Evolutionary conservation across 2,888 invertebrate species (phyloP), one percentile per base, ranked within the genome.

Genomic region (Leptopilina drosophilae): DNA sequence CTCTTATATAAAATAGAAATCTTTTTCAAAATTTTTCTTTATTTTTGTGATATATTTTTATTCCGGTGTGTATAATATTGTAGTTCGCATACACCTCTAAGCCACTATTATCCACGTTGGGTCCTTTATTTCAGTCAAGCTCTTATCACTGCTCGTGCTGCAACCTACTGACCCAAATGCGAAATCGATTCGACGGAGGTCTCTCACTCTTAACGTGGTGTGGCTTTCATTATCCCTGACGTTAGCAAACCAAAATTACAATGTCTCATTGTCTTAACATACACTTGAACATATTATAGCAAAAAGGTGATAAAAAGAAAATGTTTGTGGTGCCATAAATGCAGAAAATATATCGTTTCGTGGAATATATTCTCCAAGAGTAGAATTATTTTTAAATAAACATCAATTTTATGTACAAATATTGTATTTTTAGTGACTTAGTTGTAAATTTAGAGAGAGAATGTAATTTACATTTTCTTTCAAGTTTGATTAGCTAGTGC

Each of bases 141-240:
- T 85, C 85, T 87, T 87, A 87, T 88, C 87, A 86, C 82, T 80
- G 82, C 82, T 86, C 81, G 84, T 85, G 84, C 84, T 84, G 84
- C 87, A 87, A 88, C 89, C 89, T 81, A 89, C 85, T 89, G 87
- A 89, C 89, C 89, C 84, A 87, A 84, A 87, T 88, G 82, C 83
- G 83, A 80, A 87, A 89, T 89, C 86, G 89, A 89, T 88, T 89
- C 81, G 83, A 84, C 85, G 82, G 79, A 85, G 84, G 86, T 85
- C 86, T 86, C 85, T 86, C 85, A 85, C 85, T 83, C 85, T 83
- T 80, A 82, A 83, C 82, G 78, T 80, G 80, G 77, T 82, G 77
- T 82, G 83, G 81, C 85, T 87, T 86, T 85, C 82, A 69, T 67
- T 67, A 76, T 42, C 73, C 73, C 73, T 73, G 73, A 73, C 73